Base-by-base conservation (phyloP, 2,113 vertebrate species). In the Pituophis catenifer region DNA sequence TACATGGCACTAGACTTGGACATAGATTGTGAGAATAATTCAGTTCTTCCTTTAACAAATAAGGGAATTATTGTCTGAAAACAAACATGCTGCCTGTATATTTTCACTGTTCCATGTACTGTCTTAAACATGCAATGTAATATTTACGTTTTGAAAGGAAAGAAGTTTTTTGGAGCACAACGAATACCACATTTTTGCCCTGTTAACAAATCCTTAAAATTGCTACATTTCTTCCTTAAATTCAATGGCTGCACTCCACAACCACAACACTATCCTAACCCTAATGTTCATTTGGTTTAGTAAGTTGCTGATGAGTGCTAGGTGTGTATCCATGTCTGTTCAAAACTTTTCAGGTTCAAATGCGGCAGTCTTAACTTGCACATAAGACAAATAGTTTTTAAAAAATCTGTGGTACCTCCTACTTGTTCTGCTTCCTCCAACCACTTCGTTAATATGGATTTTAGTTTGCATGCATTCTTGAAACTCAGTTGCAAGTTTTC, bases 401-500 rank as follows among this genome's bases (percentile, higher is more conserved):
- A 33, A 1, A 5, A 90, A 52, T 90, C 12, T 59, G 13, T 62
- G 95, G 95, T 98, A 99, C 99, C 99, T 97, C 99, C 99, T 11
- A 99, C 98, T 98, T 99, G 99, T 94, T 99, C 99, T 0, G 99
- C 99, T 95, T 99, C 99, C 86, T 99, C 98, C 95, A 99, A 97
- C 99, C 99, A 99, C 96, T 99, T 99, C 53, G 99, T 98, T 95
- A 99, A 97, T 93, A 99, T 99, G 5, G 98, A 98, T 97, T 99
- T 99, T 90, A 99, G 98, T 94, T 99, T 99, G 97, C 99, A 99
- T 0, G 99, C 99, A 0, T 99, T 99, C 97, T 99, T 99, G 95
- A 99, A 99, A 96, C 99, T 99, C 96, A 99, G 98, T 96, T 99
- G 99, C 95, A 99, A 96, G 96, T 99, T 99, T 97, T 99, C 99